Percentiles rank a stretch among this genome's conserved stretches.
phyloP scores from a whole-genome alignment of 2,888 invertebrate species.

The Patella depressa region DNA sequence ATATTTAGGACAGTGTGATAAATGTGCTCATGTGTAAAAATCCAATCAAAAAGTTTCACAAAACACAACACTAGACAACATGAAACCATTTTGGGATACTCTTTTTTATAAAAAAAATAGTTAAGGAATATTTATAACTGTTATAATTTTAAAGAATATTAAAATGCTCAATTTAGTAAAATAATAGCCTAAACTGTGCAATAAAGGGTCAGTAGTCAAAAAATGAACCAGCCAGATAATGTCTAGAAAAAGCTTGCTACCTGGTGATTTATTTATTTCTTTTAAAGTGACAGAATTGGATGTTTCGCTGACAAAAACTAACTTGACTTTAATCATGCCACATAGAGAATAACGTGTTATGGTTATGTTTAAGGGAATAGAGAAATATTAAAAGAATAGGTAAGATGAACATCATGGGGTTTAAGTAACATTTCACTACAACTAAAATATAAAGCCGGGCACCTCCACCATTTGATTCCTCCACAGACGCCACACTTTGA shows the following conservation, averaged over 20 bases:
- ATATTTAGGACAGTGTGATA: too few relatives aligned
- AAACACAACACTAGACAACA: not conserved
- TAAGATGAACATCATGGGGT: constrained; percentile 1
- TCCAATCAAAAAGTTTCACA: not conserved
- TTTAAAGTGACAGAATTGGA: too few relatives aligned
- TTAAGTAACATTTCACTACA: not conserved
- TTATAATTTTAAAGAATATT: too few relatives aligned
- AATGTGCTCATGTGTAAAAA: not conserved
- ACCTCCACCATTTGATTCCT: constrained; percentile 64
- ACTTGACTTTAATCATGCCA: too few relatives aligned
- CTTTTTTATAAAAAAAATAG: not conserved
- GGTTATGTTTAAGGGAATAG: not conserved
- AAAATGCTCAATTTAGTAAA: too few relatives aligned
- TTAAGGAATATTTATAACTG: too few relatives aligned
- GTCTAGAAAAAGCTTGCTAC: too few relatives aligned
- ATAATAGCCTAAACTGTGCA: too few relatives aligned
- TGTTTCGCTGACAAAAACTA: too few relatives aligned
- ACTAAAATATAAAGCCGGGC: constrained; percentile 15
- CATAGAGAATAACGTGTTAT: not conserved
- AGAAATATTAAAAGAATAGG: not conserved
- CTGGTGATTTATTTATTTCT: too few relatives aligned
- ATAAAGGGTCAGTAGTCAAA: too few relatives aligned
- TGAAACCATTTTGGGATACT: not conserved
- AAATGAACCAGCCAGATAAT: too few relatives aligned
- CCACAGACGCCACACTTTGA: constrained; percentile 66